Conservation (phyloP, 2,888 invertebrate genomes). For the Drosophila trichaetosa region DNA sequence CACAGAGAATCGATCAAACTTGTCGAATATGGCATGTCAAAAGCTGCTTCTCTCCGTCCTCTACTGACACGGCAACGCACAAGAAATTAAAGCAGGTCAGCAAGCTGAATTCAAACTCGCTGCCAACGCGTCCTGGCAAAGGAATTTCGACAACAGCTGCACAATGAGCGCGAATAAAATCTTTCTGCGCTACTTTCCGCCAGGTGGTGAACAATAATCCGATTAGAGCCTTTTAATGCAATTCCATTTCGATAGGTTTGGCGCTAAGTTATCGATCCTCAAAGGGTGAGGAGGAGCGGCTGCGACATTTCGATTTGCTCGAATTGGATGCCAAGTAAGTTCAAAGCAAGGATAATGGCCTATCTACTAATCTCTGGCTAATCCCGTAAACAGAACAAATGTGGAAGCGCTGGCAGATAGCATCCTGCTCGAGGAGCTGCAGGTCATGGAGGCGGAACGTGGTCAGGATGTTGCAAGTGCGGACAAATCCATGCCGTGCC, state of each 20-base stretch:
- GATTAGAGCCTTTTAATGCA: not conserved
- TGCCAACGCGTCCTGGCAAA: constrained; percentile 12
- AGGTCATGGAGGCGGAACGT: constrained; percentile 36
- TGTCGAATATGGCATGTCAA: constrained; percentile 28
- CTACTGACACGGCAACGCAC: constrained; percentile 55
- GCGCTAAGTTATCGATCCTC: constrained; percentile 88
- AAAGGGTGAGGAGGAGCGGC: constrained; percentile 87
- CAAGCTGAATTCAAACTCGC: constrained; percentile 39
- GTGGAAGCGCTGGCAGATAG: constrained; percentile 65
- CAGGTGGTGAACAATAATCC: constrained; percentile 85
- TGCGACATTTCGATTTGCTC: constrained; percentile 88
- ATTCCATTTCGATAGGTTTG: constrained; percentile 84
- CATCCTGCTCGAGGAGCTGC: constrained; percentile 56
- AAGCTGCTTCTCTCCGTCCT: not conserved
- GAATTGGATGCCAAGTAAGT: constrained; percentile 88
- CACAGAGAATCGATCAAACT: constrained; percentile 69
- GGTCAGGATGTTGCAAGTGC: not conserved
- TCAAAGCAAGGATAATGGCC: not conserved
- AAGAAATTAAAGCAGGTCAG: constrained; percentile 76
- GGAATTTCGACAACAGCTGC: constrained; percentile 50
- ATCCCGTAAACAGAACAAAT: constrained; percentile 47
- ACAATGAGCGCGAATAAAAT: constrained; percentile 89
- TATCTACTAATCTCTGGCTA: not conserved
- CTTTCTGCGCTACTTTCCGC: constrained; percentile 90
- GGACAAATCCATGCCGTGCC: not conserved